These are phyloP conservation scores for Mythimna impura DNA, from an alignment of 2,888 invertebrate genomes.

Conservation along the genomic window DNA sequence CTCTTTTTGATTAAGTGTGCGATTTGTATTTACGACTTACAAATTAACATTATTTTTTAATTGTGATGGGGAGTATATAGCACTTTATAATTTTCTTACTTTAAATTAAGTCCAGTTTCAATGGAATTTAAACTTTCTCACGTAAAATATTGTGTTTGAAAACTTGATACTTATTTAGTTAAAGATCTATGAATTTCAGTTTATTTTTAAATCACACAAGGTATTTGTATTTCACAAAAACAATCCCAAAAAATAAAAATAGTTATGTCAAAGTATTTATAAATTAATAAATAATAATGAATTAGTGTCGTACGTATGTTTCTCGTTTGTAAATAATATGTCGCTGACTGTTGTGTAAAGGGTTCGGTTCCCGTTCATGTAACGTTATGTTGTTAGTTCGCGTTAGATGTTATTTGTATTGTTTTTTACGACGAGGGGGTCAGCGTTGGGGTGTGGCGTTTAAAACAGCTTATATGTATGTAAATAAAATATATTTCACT, in stretches of 20 bases:
- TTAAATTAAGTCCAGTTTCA: not conserved
- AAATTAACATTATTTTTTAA: not conserved
- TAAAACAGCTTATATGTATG: not conserved
- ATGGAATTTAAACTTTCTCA: not conserved
- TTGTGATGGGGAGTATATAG: not conserved
- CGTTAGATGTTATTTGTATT: slow-evolving; percentile 70
- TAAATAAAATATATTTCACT: not conserved
- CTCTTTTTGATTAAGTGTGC: too few species aligned
- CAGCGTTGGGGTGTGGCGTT: slow-evolving; percentile 40
- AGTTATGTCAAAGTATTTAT: slow-evolving; percentile 58
- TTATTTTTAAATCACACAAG: not conserved
- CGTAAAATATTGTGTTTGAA: not conserved
- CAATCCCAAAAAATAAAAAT: slow-evolving; percentile 24
- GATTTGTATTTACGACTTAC: not conserved
- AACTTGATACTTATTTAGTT: not conserved
- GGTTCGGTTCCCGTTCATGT: slow-evolving; percentile 66
- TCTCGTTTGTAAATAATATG: slow-evolving; percentile 72
- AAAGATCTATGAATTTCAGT: not conserved
- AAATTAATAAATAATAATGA: slow-evolving; percentile 71
- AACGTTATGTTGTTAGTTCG: slow-evolving; percentile 71
- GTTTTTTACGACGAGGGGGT: slow-evolving; percentile 35
- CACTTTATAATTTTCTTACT: not conserved
- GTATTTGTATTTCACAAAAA: slow-evolving; percentile 42
- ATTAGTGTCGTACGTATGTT: slow-evolving; percentile 68
- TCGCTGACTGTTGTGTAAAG: slow-evolving; percentile 85